phyloP scores from a whole-genome alignment of 1,140 invertebrate species.

The Odontomachus brunneus region DNA sequence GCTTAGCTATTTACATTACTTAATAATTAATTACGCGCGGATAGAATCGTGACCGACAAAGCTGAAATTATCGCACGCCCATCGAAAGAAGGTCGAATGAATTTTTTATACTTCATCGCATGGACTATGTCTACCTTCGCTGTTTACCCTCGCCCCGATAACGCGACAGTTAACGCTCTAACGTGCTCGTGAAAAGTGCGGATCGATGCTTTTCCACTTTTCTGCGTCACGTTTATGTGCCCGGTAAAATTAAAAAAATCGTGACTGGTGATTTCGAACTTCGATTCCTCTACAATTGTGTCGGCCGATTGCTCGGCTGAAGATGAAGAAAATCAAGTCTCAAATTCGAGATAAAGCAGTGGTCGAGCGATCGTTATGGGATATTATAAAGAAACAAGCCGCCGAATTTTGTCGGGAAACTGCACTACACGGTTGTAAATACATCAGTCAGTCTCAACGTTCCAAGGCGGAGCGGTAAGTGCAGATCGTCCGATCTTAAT shows the following conservation, averaged over 20 bases:
- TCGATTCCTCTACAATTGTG: not conserved
- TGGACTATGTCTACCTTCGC: conserved; percentile 16
- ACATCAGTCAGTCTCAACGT: conserved; percentile 73
- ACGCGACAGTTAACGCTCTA: conserved; percentile 8
- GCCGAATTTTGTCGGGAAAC: conserved; percentile 74
- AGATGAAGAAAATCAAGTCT: conserved; percentile 2
- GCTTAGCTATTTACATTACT: conserved; percentile 21
- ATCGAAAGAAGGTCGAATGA: conserved; percentile 62
- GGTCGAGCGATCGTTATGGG: not conserved
- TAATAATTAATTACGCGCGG: conserved; percentile 47
- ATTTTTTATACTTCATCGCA: conserved; percentile 65
- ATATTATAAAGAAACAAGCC: conserved; percentile 63
- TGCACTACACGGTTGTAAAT: conserved; percentile 79
- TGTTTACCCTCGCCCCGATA: conserved; percentile 1
- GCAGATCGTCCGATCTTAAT: no score
- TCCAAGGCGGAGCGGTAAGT: conserved; percentile 71
- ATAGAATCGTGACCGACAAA: conserved; percentile 32
- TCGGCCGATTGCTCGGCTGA: not conserved
- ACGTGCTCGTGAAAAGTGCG: not conserved
- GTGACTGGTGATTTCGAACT: not conserved
- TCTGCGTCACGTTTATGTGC: no score
- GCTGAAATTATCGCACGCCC: conserved; percentile 35
- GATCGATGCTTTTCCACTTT: not conserved
- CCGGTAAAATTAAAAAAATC: not conserved
- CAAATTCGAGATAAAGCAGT: not conserved